Percentiles rank a stretch among this genome's conserved stretches.
These are phyloP conservation scores for Eupithecia vulgata DNA, from an alignment of 2,888 invertebrate species.

Conservation along the genomic window DNA sequence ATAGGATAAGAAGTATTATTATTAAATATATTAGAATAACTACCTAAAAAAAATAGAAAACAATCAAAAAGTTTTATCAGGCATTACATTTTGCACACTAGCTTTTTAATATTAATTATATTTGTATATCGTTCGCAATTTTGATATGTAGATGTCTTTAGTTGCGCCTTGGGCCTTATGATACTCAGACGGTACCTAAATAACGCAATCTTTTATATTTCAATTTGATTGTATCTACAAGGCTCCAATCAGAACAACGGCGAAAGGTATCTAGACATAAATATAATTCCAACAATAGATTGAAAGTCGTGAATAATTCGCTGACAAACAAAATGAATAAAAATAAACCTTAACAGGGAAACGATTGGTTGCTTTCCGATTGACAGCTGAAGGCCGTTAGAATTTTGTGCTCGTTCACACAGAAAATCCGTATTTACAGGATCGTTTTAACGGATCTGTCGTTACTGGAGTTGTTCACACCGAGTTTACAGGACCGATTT, in stretches of 20 bases:
- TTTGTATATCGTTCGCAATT: neutral
- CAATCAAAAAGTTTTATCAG: neutral
- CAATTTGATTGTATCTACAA: neutral
- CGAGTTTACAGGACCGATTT: too few species aligned
- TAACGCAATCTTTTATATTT: neutral
- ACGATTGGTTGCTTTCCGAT: conserved; percentile 53
- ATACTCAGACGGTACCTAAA: neutral
- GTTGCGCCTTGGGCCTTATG: neutral
- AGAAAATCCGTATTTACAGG: too few species aligned
- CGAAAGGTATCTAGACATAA: conserved; percentile 2
- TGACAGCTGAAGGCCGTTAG: conserved; percentile 46
- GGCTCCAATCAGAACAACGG: neutral
- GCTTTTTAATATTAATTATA: neutral
- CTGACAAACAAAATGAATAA: conserved; percentile 53
- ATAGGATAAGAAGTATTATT: too few species aligned
- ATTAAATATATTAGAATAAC: too few species aligned
- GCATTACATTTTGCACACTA: neutral
- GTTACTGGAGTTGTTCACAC: too few species aligned
- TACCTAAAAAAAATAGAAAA: neutral
- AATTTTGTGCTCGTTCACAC: conserved; percentile 6
- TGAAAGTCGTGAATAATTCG: conserved; percentile 51
- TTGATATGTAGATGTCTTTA: neutral
- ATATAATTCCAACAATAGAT: conserved; percentile 10
- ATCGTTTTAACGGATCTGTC: too few species aligned
- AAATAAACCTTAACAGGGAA: conserved; percentile 59